Conservation (phyloP, 2,888 invertebrate species). For the Metellina segmentata region DNA sequence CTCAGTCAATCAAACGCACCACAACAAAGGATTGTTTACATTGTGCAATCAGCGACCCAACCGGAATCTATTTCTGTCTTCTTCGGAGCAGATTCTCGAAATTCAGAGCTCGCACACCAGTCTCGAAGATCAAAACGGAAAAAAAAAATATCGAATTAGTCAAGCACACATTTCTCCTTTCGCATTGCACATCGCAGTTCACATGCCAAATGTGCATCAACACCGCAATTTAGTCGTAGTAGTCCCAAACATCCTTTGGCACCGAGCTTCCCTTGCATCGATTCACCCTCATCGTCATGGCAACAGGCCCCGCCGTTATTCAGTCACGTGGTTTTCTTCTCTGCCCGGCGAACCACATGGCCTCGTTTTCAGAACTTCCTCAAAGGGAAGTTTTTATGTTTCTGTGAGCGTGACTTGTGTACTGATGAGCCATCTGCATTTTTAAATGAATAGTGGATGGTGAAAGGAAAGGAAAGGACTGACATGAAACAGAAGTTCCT, state of each 20-base stretch:
- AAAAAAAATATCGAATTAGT: neutral
- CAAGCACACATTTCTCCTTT: neutral
- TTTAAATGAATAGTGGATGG: too few species aligned
- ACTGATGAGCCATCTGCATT: too few species aligned
- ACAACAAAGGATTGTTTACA: neutral
- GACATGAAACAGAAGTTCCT: too few species aligned
- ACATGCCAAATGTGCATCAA: neutral
- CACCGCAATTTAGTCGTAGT: neutral
- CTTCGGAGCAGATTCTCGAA: neutral
- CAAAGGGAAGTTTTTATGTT: too few species aligned
- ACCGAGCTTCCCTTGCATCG: slow-evolving; percentile 54
- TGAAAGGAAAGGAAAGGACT: too few species aligned
- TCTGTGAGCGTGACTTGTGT: too few species aligned
- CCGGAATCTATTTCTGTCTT: neutral
- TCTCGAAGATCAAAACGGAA: neutral
- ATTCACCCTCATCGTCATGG: slow-evolving; percentile 43
- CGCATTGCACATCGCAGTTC: neutral
- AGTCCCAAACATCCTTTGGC: slow-evolving; percentile 33
- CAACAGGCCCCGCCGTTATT: slow-evolving; percentile 38
- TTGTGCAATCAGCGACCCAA: neutral
- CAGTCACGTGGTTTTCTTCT: slow-evolving; percentile 37
- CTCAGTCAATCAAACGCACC: neutral
- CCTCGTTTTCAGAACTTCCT: too few species aligned
- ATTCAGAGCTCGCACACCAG: neutral
- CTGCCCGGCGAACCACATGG: too few species aligned